Conservation (phyloP, 2,113 vertebrate genomes). For the Hydrochoerus hydrochaeris region DNA sequence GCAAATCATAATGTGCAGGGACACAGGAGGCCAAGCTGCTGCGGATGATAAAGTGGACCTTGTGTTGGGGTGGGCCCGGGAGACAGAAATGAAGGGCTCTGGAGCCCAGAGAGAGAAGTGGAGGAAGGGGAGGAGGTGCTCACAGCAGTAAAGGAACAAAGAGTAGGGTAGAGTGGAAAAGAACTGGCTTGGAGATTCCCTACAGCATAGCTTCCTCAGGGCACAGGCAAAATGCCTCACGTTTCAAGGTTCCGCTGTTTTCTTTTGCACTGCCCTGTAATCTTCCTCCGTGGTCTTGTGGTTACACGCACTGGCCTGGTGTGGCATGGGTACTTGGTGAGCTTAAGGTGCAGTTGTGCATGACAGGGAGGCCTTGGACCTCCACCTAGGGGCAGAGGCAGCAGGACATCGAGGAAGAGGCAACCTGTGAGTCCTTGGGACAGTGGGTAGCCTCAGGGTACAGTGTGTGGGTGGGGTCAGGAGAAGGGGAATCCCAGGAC, state of each 20-base stretch:
- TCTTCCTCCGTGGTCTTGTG: not conserved
- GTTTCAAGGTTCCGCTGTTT: not conserved
- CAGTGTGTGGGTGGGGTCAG: not conserved
- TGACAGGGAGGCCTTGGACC: not conserved
- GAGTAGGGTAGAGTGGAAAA: not conserved
- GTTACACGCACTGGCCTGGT: not conserved
- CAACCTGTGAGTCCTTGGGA: not conserved
- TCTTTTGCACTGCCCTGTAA: not conserved
- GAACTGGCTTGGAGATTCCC: not conserved
- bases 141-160: not conserved
- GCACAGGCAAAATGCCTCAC: not conserved
- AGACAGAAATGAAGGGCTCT: not conserved
- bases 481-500: not conserved
- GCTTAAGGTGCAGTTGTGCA: accelerated
- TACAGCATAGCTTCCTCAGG: not conserved
- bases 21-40: not conserved
- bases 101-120: not conserved
- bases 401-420: not conserved
- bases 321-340: not conserved
- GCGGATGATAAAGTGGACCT: not conserved
- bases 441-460: too few relatives aligned
- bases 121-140: not conserved
- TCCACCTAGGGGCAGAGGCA: not conserved
- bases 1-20: not conserved
- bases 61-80: not conserved